phyloP scores from a whole-genome alignment of 2,113 vertebrate genomes.

The Oryzias woworae region DNA sequence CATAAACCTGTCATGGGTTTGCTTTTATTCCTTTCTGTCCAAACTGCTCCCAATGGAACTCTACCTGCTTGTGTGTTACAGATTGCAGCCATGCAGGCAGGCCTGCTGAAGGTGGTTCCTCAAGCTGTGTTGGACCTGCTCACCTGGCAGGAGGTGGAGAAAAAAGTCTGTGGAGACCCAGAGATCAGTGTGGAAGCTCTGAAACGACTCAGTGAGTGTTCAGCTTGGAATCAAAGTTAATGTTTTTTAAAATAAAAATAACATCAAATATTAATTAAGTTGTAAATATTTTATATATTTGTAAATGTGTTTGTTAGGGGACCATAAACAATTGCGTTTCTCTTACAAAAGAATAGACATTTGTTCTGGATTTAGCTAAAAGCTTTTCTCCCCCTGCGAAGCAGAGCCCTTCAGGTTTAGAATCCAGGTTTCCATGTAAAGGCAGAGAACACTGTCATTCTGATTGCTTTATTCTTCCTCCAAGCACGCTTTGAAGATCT shows the following conservation, averaged over 20 bases:
- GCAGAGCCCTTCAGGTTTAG: background rate
- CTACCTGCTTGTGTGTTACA: constrained; percentile 44
- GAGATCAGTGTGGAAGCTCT: constrained; percentile 96
- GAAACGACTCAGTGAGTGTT: constrained; percentile 85
- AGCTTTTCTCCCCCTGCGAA: too few species aligned
- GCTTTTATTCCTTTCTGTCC: background rate
- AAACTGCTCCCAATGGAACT: background rate
- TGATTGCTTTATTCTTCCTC: background rate
- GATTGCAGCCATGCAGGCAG: constrained; percentile 92
- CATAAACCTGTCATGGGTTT: background rate
- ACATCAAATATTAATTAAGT: background rate
- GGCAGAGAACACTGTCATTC: background rate
- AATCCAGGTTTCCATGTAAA: background rate
- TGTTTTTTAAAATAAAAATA: background rate
- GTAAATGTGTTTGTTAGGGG: background rate
- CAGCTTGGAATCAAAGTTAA: background rate
- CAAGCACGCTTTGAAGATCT: constrained; percentile 94
- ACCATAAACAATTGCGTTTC: background rate
- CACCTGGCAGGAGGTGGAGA: constrained; percentile 97
- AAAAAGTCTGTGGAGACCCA: constrained; percentile 96
- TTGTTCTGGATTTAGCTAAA: background rate
- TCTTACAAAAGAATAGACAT: background rate
- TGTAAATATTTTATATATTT: background rate
- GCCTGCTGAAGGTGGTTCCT: constrained; percentile 93
- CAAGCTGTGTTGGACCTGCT: constrained; percentile 95